Evolutionary conservation across 2,888 invertebrate genomes (phyloP).

Genomic region (Aelia acuminata): DNA sequence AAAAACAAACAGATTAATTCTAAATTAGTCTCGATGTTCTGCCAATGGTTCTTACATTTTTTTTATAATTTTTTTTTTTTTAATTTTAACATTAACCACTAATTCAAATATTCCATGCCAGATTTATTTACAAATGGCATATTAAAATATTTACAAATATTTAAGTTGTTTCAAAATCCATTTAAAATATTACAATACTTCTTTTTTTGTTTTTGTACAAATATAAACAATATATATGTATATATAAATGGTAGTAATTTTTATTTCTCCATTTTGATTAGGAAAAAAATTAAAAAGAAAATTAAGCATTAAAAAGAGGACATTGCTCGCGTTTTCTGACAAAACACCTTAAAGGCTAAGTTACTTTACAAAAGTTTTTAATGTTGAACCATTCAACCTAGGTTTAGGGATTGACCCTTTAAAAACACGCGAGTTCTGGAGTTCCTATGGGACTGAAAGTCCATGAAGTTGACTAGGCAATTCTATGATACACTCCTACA

Average conservation of each 20-base stretch:
- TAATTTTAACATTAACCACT: conserved; percentile 50
- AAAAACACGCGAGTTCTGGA: conserved; percentile 66
- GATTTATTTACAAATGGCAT: conserved; percentile 53
- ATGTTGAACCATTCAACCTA: conserved; percentile 64
- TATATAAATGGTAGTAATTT: conserved; percentile 58
- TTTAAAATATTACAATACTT: conserved; percentile 58
- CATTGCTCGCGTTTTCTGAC: conserved; percentile 64
- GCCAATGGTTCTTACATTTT: conserved; percentile 49
- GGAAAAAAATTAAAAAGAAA: conserved; percentile 61
- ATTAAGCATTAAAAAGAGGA: conserved; percentile 60
- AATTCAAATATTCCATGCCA: conserved; percentile 50
- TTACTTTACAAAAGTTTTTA: conserved; percentile 63
- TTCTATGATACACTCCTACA: conserved; percentile 60
- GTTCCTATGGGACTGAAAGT: conserved; percentile 64
- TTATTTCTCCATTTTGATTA: conserved; percentile 58
- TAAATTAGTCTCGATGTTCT: conserved; percentile 56
- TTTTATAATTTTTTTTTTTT: conserved; percentile 18
- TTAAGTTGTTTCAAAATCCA: conserved; percentile 54
- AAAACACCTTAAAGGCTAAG: conserved; percentile 65
- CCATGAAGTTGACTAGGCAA: conserved; percentile 63
- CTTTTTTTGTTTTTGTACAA: conserved; percentile 56
- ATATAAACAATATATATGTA: conserved; percentile 59
- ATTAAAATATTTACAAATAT: conserved; percentile 43
- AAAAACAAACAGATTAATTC: conserved; percentile 12
- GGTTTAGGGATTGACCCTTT: conserved; percentile 62